phyloP scores from a whole-genome alignment of 2,113 vertebrate species.

The Scomber colias region DNA sequence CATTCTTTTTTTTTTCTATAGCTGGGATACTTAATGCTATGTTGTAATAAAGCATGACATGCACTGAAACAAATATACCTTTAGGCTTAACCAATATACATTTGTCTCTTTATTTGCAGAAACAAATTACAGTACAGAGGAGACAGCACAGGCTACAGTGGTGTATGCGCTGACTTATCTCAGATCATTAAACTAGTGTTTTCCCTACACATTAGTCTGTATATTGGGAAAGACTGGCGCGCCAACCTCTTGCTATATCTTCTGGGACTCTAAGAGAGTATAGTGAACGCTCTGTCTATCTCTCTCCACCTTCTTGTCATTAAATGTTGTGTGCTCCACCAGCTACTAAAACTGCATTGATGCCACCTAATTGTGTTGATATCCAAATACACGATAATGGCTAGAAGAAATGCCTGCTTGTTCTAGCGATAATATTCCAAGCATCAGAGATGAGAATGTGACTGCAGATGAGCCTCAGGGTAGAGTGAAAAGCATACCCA shows the following conservation, averaged over 20 bases:
- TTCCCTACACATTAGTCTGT: conserved; percentile 10
- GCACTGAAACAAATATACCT: not conserved
- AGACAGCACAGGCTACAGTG: not conserved
- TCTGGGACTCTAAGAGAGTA: conserved; percentile 25
- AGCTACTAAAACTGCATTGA: conserved; percentile 5
- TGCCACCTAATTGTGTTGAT: not conserved
- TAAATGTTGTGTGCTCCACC: not conserved
- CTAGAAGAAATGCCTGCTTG: not conserved
- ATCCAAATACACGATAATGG: conserved; percentile 2
- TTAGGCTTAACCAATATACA: not conserved
- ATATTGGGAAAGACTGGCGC: conserved; percentile 14
- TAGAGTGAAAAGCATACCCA: too few species aligned
- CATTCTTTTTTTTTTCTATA: too few species aligned
- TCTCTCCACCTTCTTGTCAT: conserved; percentile 13
- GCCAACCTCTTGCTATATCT: not conserved
- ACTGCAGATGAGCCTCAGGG: not conserved
- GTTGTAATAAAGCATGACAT: too few species aligned
- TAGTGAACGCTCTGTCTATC: not conserved
- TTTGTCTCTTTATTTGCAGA: not conserved
- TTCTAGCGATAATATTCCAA: not conserved
- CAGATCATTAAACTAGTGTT: not conserved
- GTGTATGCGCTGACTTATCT: not conserved
- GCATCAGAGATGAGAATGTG: not conserved
- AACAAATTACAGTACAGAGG: not conserved
- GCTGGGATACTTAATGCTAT: too few species aligned